Evolutionary conservation across 2,888 invertebrate genomes (phyloP).

Genomic region (Harpalus rufipes): DNA sequence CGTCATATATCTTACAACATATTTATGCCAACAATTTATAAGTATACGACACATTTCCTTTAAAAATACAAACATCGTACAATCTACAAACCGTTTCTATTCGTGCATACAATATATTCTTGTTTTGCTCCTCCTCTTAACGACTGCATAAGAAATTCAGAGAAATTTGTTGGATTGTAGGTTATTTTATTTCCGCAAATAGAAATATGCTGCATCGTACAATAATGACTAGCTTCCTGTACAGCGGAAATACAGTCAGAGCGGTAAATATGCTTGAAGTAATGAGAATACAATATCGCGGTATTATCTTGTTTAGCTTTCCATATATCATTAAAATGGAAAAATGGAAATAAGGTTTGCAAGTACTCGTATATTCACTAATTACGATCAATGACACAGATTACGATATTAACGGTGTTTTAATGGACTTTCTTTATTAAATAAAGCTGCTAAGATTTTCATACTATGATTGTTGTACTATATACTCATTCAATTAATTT

Average conservation of each 20-base stretch:
- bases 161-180: constrained; percentile 26
- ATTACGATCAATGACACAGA: background rate
- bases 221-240: constrained; percentile 33
- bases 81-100: background rate
- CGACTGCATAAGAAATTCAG: constrained; percentile 12
- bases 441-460: background rate
- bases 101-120: constrained; percentile 24
- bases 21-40: background rate
- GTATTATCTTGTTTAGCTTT: constrained; percentile 14
- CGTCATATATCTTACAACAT: background rate
- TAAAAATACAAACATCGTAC: background rate
- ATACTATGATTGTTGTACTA: background rate
- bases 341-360: constrained; percentile 15
- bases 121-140: constrained; percentile 21
- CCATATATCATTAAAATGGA: constrained; percentile 35
- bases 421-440: constrained; percentile 6
- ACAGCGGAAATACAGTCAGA: constrained; percentile 8
- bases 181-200: constrained; percentile 41
- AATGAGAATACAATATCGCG: constrained; percentile 38
- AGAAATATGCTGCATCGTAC: constrained; percentile 38
- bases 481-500: background rate
- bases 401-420: background rate
- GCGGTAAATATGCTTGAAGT: constrained; percentile 17
- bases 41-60: background rate
- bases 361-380: no score